Conservation (phyloP, 2,797 vertebrate species). For the Betta splendens region DNA sequence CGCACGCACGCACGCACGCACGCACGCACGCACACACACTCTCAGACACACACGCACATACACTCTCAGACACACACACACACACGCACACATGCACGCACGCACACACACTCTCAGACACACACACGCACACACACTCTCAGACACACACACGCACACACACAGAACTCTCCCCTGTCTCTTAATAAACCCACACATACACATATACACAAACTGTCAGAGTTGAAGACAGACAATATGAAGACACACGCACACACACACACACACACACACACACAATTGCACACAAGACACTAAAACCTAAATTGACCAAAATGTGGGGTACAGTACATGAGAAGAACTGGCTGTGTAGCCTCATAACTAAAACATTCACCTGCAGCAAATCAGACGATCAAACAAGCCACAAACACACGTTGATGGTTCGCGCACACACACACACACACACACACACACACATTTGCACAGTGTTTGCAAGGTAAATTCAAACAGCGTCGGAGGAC, state of each 20-base stretch:
- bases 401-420: conserved; percentile 23
- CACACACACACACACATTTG: conserved; percentile 27
- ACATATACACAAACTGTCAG: conserved; percentile 28
- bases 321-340: conserved; percentile 19
- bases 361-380: conserved; percentile 23
- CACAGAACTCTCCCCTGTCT: too few species aligned
- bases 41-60: too few species aligned
- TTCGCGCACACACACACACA: conserved; percentile 27
- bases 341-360: conserved; percentile 11
- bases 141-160: conserved; percentile 24
- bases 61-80: conserved; percentile 3
- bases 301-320: conserved; percentile 27
- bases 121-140: conserved; percentile 14
- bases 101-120: conserved; percentile 24
- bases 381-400: conserved; percentile 51
- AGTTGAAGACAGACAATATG: too few species aligned
- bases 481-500: conserved; percentile 55
- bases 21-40: conserved; percentile 12
- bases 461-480: conserved; percentile 61
- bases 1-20: conserved; percentile 11
- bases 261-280: conserved; percentile 25
- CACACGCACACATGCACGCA: conserved; percentile 12
- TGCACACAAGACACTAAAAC: conserved; percentile 17
- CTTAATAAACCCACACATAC: too few species aligned
- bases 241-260: conserved; percentile 3